Base-by-base conservation (phyloP, 2,113 vertebrate genomes). In the Mungos mungo region DNA sequence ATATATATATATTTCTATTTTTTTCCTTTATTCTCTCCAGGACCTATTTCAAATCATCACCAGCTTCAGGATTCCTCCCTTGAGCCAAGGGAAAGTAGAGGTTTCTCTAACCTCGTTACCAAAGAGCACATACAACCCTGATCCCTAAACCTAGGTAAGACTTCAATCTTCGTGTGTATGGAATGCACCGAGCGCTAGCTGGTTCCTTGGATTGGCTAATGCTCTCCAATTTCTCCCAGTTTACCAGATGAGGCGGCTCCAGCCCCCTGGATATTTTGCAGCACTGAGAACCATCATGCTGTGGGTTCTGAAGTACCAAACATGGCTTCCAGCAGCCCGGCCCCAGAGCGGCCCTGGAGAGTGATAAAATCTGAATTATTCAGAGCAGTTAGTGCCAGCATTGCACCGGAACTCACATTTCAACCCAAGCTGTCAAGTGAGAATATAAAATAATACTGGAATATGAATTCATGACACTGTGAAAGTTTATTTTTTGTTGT, bases 351-450 rank as follows among this genome's bases (percentile, higher is more conserved):
- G 80, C 98, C 98, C 98, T 85, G 52, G 98, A 98, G 98, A 98
- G 95, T 97, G 97, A 98, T 98, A 98, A 98, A 98, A 98, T 95
- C 96, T 98, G 98, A 98, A 98, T 98, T 98, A 98, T 98, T 98
- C 97, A 98, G 97, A 76, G 98, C 98, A 98, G 98, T 99, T 98
- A 98, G 97, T 97, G 97, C 69, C 80, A 98, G 97, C 96, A 92
- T 95, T 98, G 96, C 96, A 2, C 82, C 95, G 95, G 97, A 98
- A 98, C 97, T 98, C 98, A 95, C 69, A 94, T 98, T 98, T 98
- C 97, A 97, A 81, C 96, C 97, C 25, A 0, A 95, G 97, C 96
- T 98, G 97, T 98, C 97, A 96, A 81, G 65, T 98, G 98, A 98
- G 93, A 97, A 97, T 98, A 98, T 98, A 98, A 98, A 91, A 94